phyloP scores from a whole-genome alignment of 1,140 invertebrate species.

The Lordiphosa clarofinis region DNA sequence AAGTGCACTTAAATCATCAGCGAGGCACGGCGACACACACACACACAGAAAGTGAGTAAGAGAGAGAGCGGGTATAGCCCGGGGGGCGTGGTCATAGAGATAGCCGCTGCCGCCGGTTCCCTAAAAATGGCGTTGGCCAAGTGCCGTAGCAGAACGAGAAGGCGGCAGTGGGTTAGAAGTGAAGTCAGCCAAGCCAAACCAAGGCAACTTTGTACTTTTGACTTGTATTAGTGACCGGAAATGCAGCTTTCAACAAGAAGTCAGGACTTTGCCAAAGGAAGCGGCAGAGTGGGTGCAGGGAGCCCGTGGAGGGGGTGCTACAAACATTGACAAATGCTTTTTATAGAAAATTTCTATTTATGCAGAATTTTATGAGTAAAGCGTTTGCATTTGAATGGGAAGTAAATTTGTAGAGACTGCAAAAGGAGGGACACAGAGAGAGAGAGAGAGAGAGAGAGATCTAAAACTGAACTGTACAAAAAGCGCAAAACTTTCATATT shows the following conservation, averaged over 20 bases:
- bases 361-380: constrained; percentile 50
- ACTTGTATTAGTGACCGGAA: constrained; percentile 77
- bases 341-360: constrained; percentile 64
- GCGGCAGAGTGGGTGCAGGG: constrained; percentile 2
- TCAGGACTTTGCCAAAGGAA: constrained; percentile 59
- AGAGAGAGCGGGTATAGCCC: constrained; percentile 4
- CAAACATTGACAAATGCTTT: constrained; percentile 63
- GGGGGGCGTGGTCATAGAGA: constrained; percentile 12
- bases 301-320: constrained; percentile 5
- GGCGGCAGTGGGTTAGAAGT: constrained; percentile 21
- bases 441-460: not conserved
- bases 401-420: constrained; percentile 47
- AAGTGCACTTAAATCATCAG: constrained; percentile 78
- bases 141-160: constrained; percentile 58
- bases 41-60: constrained; percentile 47
- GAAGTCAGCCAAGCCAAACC: constrained; percentile 37
- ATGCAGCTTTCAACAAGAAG: constrained; percentile 59
- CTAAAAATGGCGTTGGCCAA: constrained; percentile 68
- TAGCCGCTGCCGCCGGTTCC: constrained; percentile 2
- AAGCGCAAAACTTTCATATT: constrained; percentile 30
- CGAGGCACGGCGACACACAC: constrained; percentile 72
- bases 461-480: constrained; percentile 21
- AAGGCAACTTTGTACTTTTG: constrained; percentile 67
- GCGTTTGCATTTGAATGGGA: constrained; percentile 65
- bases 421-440: constrained; percentile 12